phyloP scores from a whole-genome alignment of 2,888 invertebrate species.

The Caenorhabditis sp. region DNA sequence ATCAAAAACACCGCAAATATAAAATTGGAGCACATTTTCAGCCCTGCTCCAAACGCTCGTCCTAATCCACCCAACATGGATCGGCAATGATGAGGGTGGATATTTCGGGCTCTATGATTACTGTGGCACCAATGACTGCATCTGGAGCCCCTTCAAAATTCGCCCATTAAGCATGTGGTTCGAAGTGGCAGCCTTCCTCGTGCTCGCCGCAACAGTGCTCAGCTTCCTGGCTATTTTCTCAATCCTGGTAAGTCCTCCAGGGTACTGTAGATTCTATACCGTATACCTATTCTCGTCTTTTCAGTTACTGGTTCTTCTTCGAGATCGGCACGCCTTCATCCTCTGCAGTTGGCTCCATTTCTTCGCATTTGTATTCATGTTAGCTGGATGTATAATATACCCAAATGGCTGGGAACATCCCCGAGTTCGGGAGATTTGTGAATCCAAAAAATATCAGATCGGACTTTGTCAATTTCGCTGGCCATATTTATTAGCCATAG shows the following conservation, averaged over 20 bases:
- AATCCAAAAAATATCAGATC: conserved; percentile 68
- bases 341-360: conserved; percentile 94
- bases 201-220: conserved; percentile 83
- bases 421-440: conserved; percentile 71
- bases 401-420: conserved; percentile 73
- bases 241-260: conserved; percentile 83
- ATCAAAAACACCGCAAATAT: too few species aligned
- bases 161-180: conserved; percentile 84
- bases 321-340: conserved; percentile 79
- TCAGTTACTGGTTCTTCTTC: conserved; percentile 57
- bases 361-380: conserved; percentile 78
- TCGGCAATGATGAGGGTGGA: conserved; percentile 76
- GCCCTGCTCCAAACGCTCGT: conserved; percentile 93
- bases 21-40: too few species aligned
- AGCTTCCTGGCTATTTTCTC: conserved; percentile 85
- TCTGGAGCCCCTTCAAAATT: conserved; percentile 52
- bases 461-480: conserved; percentile 73
- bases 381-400: conserved; percentile 72
- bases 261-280: too few species aligned
- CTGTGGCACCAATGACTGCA: conserved; percentile 74
- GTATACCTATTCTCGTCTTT: too few species aligned
- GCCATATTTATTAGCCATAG: conserved; percentile 73
- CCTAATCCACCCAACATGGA: conserved; percentile 84
- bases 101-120: conserved; percentile 91
- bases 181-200: conserved; percentile 86